Base-by-base conservation (phyloP, 2,888 invertebrate species). In the Polia nebulosa region DNA sequence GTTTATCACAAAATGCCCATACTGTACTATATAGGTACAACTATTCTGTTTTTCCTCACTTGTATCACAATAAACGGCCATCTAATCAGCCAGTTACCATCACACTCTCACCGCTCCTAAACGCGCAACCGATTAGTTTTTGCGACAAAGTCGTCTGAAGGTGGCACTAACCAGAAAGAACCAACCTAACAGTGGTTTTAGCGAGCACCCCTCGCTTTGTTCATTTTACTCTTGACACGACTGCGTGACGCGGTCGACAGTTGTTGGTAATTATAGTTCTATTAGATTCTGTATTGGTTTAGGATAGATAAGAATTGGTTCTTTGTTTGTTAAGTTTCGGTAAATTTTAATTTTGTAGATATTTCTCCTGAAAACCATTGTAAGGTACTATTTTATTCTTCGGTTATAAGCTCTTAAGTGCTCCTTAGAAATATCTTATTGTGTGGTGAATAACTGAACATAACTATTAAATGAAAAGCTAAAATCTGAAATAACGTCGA, bases 111-210 rank as follows among this genome's bases (percentile, higher is more conserved):
- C 45, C 32, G 25, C 44, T 55, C 47, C n/a, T 55, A 53, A 67
- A 67, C 25, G 29, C 51, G 52, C 41, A 53, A 59, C 52, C 68
- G 67, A 80, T 84, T 76, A 71, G 73, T 73, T 81, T 78, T 80
- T 39, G 55, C 53, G 29, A 63, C 79, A 76, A 76, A 81, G 72
- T 76, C 78, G 51, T 20, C 25, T 71, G 45, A 75, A 77, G 72
- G 83, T 78, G 73, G 78, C 25, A 25, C 2, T 55, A 85, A 83
- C 85, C 68, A 80, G 85, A 79, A 80, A 68, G 25, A 80, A 85
- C 84, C 72, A 80, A 70, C 39, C 58, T 15, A 39, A 11, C 56
- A 44, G 65, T 76, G 51, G 76, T 76, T 74, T 57, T 20, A 74
- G 39, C 65, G 32, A 53, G 64, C 80, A 79, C 71, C 77, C 80